Conservation (phyloP, 2,113 vertebrate genomes). For the Dendropsophus ebraccatus region DNA sequence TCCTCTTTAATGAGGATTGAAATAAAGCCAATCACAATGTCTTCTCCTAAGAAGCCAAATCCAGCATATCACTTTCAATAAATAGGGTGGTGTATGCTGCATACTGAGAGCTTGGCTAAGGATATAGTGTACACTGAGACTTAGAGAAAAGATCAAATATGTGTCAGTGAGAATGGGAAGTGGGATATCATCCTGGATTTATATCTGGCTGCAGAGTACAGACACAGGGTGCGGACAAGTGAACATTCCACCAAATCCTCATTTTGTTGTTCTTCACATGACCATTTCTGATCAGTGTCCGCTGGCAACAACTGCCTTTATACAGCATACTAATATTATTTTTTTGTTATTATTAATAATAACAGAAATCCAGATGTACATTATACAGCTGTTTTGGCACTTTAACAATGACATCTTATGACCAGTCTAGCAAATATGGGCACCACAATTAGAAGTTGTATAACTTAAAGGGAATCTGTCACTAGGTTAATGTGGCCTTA, state of each 20-base stretch:
- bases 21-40: not conserved
- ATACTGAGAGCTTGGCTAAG: not conserved
- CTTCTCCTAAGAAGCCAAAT: not conserved
- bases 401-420: no score
- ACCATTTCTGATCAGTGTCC: not conserved
- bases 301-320: not conserved
- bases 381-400: no score
- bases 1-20: not conserved
- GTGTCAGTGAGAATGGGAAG: not conserved
- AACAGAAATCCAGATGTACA: no score
- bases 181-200: slow-evolving; percentile 23
- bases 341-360: no score
- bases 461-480: no score
- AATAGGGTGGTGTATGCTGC: not conserved
- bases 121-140: not conserved
- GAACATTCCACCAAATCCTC: slow-evolving; percentile 13
- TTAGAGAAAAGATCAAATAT: no score
- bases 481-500: no score
- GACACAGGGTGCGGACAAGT: not conserved
- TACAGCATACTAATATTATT: no score
- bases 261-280: not conserved
- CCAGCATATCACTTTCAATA: not conserved
- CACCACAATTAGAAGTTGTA: no score
- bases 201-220: not conserved
- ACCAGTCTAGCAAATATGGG: no score